These are phyloP conservation scores for Keiferia lycopersicella DNA, from an alignment of 2,888 invertebrate species.

Conservation along the genomic window DNA sequence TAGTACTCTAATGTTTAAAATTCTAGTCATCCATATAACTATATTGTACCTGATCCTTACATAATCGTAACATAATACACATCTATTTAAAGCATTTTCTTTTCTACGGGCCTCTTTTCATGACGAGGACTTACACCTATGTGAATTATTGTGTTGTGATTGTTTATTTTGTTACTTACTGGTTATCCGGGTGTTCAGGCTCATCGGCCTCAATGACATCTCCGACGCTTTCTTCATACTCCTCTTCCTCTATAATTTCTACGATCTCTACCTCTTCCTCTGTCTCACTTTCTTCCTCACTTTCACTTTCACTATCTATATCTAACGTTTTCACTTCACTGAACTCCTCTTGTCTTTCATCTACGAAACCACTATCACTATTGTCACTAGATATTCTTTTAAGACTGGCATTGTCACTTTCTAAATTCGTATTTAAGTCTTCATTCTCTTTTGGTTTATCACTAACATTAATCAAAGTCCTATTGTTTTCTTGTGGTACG, in stretches of 20 bases:
- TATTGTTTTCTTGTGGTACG: constrained; percentile 51
- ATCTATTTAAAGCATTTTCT: no score
- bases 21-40: no score
- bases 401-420: constrained; percentile 45
- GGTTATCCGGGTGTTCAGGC: constrained; percentile 18
- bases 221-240: constrained; percentile 36
- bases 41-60: no score
- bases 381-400: constrained; percentile 70
- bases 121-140: no score
- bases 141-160: no score
- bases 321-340: constrained; percentile 47
- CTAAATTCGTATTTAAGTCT: constrained; percentile 31
- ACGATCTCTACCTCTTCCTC: constrained; percentile 49
- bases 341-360: constrained; percentile 59
- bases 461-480: constrained; percentile 59
- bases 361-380: constrained; percentile 77
- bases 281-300: constrained; percentile 45
- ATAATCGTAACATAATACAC: no score
- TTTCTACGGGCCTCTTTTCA: no score
- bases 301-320: constrained; percentile 29
- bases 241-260: constrained; percentile 49
- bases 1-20: no score
- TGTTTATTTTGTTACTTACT: constrained; percentile 25
- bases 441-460: constrained; percentile 38
- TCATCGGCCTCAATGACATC: constrained; percentile 32